Conservation (phyloP, 37 sponge, comb jelly and placozoan genomes). For the Oopsacas minuta region DNA sequence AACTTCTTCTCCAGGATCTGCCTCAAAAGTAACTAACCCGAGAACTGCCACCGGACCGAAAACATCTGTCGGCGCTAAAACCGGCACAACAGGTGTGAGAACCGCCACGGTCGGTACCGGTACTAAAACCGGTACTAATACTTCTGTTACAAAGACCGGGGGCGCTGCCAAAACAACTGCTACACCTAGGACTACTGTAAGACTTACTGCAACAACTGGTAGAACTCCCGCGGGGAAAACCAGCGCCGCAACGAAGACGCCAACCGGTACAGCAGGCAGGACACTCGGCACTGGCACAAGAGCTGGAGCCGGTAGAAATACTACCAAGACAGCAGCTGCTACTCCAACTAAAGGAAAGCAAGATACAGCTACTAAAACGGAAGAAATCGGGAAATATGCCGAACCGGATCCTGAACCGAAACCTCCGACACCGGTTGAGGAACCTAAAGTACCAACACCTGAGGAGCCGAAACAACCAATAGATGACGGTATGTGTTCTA, state of each 20-base stretch:
- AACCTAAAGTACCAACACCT: background rate
- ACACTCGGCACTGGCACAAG: background rate
- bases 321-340: background rate
- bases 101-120: background rate
- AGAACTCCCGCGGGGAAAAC: background rate
- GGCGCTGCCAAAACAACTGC: background rate
- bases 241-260: background rate
- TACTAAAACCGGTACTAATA: background rate
- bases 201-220: background rate
- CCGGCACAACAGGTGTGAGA: background rate
- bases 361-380: background rate
- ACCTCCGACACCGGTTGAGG: background rate
- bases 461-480: background rate
- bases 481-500: background rate
- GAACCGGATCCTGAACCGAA: background rate
- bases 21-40: too few relatives aligned
- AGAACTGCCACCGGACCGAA: background rate
- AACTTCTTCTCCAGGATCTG: background rate
- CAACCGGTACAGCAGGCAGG: background rate
- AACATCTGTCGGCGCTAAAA: background rate
- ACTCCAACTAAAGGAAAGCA: background rate
- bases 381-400: background rate
- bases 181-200: background rate
- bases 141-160: background rate
- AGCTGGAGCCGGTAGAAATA: background rate